These are phyloP conservation scores for Xanthia togata DNA, from an alignment of 2,888 invertebrate genomes.

Conservation along the genomic window DNA sequence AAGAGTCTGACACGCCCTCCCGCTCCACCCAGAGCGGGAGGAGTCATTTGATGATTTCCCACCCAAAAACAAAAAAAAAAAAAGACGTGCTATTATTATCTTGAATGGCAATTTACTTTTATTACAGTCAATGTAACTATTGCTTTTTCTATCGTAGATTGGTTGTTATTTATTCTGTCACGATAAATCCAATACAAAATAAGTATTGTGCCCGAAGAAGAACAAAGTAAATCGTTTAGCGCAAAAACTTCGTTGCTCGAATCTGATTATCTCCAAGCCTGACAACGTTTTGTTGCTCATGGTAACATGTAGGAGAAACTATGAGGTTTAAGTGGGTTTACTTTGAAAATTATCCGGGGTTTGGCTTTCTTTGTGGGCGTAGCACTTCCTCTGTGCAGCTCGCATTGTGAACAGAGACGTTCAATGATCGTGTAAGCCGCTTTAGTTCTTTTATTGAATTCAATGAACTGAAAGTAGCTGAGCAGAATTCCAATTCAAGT, in stretches of 20 bases:
- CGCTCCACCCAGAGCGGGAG: too few relatives aligned
- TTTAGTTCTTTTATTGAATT: conserved; percentile 57
- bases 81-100: conserved; percentile 12
- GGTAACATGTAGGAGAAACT: conserved; percentile 20
- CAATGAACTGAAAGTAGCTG: conserved; percentile 45
- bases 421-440: conserved; percentile 47
- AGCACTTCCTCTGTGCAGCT: conserved; percentile 41
- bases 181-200: conserved; percentile 25
- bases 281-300: conserved; percentile 26
- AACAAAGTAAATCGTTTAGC: conserved; percentile 34
- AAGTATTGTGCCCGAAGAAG: conserved; percentile 9
- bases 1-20: too few relatives aligned
- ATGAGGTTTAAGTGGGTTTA: conserved; percentile 19
- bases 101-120: conserved; percentile 32
- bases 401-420: conserved; percentile 45
- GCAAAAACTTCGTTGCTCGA: conserved; percentile 12
- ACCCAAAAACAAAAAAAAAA: too few relatives aligned
- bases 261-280: conserved; percentile 44
- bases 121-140: conserved; percentile 21
- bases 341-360: conserved; percentile 40
- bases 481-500: conserved; percentile 44
- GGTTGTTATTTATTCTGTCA: conserved; percentile 27
- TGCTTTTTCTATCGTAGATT: conserved; percentile 12
- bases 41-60: too few relatives aligned
- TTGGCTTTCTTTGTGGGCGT: conserved; percentile 42